Evolutionary conservation across 2,888 invertebrate species (phyloP), one percentile per base, ranked within the genome.

Genomic region (Oscheius sp.): DNA sequence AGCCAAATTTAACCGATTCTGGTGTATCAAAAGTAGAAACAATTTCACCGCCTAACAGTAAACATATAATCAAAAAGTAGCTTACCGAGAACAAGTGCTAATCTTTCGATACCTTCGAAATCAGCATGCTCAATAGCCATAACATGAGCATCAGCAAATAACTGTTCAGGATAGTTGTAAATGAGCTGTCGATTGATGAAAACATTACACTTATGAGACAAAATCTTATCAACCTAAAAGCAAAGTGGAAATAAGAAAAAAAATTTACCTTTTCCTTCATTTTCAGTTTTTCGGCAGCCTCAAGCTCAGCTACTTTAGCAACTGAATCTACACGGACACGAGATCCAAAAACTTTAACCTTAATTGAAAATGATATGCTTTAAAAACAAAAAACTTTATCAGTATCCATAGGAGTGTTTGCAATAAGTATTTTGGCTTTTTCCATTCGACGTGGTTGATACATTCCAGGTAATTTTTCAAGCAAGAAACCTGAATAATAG

Each of bases 91-190:
- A 98, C 98, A 26, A 97, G 90, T 28, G 97, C 96, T 68, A 99
- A 89, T 72, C 97, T 90, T 87, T 99, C 97, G 83, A 99, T 95
- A 61, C 98, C 98, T 87, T 98, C 97, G 87, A 99, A 99, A 87
- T 99, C 98, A 2, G 98, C 98, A 87, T 99, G 98, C 86, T 99
- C 98, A 80, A 99, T 98, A 0, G 98, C 96, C 97, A 98, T 98
- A 8, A 84, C 78, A 54, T 94, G 93, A 49, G 94, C 94, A 89
- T 99, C 98, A 41, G 97, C 95, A 87, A 99, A 99, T 81, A 99
- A 88, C 88, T 99, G 98, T 87, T 99, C 98, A 0, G 98, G 98
- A 87, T 99, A 98, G 88, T 99, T 99, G 90, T 99, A 99, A 87
- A 99, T 99, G 78, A 99, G 89, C 88, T 99, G 98, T 77, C 94